phyloP scores from a whole-genome alignment of 1,140 invertebrate species.

The Drosophila mauritiana region DNA sequence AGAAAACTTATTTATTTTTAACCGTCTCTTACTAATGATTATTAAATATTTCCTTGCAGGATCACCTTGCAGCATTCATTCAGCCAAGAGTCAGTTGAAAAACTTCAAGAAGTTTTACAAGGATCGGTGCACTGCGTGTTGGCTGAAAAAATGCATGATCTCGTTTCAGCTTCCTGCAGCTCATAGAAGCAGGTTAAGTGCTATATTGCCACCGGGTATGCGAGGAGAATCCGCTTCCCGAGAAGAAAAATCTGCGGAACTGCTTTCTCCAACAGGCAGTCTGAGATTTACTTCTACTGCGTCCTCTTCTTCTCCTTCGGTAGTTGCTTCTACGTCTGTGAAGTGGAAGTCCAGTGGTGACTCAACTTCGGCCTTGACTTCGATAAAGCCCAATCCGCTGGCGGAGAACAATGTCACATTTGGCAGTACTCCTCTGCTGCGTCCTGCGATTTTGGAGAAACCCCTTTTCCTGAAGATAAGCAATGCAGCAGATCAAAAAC shows the following conservation, averaged over 20 bases:
- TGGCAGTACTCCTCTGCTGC: constrained; percentile 71
- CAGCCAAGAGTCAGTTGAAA: constrained; percentile 89
- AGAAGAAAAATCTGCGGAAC: constrained; percentile 57
- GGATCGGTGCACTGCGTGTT: constrained; percentile 92
- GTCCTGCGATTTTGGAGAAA: constrained; percentile 81
- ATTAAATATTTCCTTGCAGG: constrained; percentile 73
- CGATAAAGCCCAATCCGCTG: constrained; percentile 75
- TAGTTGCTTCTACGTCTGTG: constrained; percentile 32
- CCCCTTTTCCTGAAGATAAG: constrained; percentile 70
- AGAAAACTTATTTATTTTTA: not conserved
- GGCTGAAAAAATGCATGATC: constrained; percentile 93
- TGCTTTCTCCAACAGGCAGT: constrained; percentile 59
- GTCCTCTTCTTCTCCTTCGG: constrained; percentile 5
- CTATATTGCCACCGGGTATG: constrained; percentile 86
- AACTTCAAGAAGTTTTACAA: constrained; percentile 89
- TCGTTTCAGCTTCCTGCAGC: constrained; percentile 90
- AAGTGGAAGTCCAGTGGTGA: constrained; percentile 72
- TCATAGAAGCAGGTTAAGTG: constrained; percentile 87
- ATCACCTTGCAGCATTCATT: constrained; percentile 88
- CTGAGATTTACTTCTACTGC: constrained; percentile 37
- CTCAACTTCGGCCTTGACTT: constrained; percentile 31
- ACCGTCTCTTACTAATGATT: not conserved
- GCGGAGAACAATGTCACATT: constrained; percentile 82
- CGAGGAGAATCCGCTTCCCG: constrained; percentile 32
- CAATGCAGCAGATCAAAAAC: constrained; percentile 37